A percentile compares a stretch with the other conserved stretches of the same genome.
These are phyloP conservation scores for Halisarca cf. caerulea DNA, from an alignment of 37 sponge, comb jelly and placozoan species.

Conservation along the genomic window DNA sequence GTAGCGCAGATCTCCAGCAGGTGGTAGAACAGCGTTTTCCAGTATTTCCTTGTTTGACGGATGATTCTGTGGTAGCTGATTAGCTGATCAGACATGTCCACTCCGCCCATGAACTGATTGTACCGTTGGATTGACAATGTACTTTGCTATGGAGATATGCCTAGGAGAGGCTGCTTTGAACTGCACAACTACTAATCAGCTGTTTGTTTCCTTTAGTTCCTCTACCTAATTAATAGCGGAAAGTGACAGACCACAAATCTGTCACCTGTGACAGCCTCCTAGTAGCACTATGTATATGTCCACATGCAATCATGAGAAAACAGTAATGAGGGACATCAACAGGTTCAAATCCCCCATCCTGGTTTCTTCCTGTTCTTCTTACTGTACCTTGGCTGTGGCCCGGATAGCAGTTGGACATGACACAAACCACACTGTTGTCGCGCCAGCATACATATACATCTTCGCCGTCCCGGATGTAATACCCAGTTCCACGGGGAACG, in stretches of 20 bases:
- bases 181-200: no score
- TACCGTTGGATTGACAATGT: no score
- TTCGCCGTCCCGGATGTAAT: neutral
- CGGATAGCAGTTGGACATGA: neutral
- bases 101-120: neutral
- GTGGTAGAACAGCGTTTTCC: neutral
- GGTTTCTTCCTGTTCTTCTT: neutral
- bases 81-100: neutral
- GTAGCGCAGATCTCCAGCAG: neutral
- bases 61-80: neutral
- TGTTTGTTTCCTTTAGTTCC: no score
- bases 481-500: neutral
- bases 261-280: no score
- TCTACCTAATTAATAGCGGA: no score
- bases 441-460: neutral
- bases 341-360: neutral
- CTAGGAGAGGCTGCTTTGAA: no score
- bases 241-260: no score
- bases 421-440: neutral
- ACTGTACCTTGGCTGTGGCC: neutral
- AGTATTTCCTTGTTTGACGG: neutral
- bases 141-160: no score
- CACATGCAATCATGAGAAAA: no score
- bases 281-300: no score
- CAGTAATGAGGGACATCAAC: no score